A percentile compares a stretch with the other conserved stretches of the same genome.
Evolutionary conservation across 2,797 vertebrate species (phyloP).

Genomic region (Poeciliopsis presidionis): DNA sequence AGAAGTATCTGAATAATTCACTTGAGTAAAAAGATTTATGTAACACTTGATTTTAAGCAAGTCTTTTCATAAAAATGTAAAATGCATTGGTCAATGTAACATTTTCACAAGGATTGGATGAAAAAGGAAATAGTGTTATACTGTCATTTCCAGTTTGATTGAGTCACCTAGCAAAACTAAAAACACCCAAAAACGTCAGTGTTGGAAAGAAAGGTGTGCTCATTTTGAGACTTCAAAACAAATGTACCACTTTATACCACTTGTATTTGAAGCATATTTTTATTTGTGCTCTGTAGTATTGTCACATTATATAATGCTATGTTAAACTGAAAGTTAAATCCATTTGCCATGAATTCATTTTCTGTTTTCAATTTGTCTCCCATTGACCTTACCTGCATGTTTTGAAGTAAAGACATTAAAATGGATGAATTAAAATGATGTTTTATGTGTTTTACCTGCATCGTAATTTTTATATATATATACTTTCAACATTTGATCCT

Average conservation of each 20-base stretch:
- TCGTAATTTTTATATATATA: neutral
- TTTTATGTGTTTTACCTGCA: neutral
- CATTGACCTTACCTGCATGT: neutral
- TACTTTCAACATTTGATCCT: slow-evolving; percentile 4
- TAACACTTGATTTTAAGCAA: slow-evolving; percentile 1
- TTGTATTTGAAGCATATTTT: neutral
- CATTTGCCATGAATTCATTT: neutral
- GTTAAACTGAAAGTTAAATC: neutral
- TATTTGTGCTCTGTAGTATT: neutral
- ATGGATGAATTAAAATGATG: neutral
- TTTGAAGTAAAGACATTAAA: neutral
- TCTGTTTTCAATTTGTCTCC: neutral
- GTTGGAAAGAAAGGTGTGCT: neutral
- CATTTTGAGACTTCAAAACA: neutral
- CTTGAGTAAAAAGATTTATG: neutral
- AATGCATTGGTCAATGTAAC: neutral
- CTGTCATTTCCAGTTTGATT: neutral
- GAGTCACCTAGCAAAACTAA: neutral
- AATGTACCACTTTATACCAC: neutral
- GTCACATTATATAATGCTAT: neutral
- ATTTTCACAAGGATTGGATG: neutral
- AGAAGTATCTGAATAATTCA: neutral
- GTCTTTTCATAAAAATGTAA: neutral
- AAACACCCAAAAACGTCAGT: neutral
- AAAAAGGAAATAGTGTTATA: neutral